Evolutionary conservation across 2,888 invertebrate species (phyloP), one percentile per base, ranked within the genome.

Genomic region (Nymphalis urticae): DNA sequence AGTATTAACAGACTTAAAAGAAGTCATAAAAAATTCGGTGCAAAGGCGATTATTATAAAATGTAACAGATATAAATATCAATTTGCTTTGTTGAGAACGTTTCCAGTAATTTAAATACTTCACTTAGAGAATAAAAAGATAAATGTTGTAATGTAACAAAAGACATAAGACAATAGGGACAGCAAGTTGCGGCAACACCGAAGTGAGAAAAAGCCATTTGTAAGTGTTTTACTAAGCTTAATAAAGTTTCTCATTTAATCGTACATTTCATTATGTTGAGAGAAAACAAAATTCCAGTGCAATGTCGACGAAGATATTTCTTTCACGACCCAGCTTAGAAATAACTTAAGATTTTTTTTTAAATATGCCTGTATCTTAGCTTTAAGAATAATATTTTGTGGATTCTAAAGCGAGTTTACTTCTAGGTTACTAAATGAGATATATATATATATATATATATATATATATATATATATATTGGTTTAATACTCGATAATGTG

Each of bases 241-340:
- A 69, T 66, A 69, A 69, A 69, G 66, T 69, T 69, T 69, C 56
- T 61, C 67, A 48, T 54, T 70, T 68, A 67, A 64, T 72, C 67
- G 67, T 54, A 54, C 69, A 64, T 62, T 69, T 64, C 64, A 71
- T 66, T 71, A 68, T 48, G 56, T 54, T 65, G 42, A 67, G 56
- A 53, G 48, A 72, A 72, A 69, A 59, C 50, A 70, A 63, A 64
- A 48, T 61, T 64, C 19, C n/a, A 19, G 36, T 58, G n/a, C 9
- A 42, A 19, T 58, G 58, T 56, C n/a, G 10, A 42, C 42, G 58
- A 19, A 42, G 36, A n/a, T 58, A 13, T 36, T 42, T 42, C 6
- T 58, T 36, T 42, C 13, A 8, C 9, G 17, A 42, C 36, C 17
- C 54, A 32, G 17, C 54, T 56, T 32, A 17, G 32, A 27, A 56